phyloP scores from a whole-genome alignment of 2,888 invertebrate genomes.

The Buathra laborator region DNA sequence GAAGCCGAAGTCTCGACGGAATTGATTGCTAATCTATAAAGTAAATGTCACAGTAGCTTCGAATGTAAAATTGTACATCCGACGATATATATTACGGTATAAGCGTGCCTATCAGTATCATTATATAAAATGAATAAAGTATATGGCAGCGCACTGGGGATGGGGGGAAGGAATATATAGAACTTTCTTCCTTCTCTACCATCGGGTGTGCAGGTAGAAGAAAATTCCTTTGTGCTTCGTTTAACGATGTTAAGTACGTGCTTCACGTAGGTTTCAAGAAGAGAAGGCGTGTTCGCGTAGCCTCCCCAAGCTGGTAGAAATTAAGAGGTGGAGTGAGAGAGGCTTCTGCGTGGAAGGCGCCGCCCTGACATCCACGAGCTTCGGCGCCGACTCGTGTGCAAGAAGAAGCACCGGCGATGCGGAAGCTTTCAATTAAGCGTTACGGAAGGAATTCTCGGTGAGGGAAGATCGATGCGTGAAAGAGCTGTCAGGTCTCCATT shows the following conservation, averaged over 20 bases:
- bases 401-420: conserved; percentile 7
- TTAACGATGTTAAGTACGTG: conserved; percentile 58
- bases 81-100: not conserved
- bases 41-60: conserved; percentile 26
- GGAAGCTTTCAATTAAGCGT: conserved; percentile 50
- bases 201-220: conserved; percentile 30
- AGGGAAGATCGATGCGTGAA: conserved; percentile 1
- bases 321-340: conserved; percentile 22
- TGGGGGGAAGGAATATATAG: not conserved
- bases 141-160: not conserved
- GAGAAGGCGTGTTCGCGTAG: conserved; percentile 30
- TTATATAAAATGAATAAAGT: conserved; percentile 30
- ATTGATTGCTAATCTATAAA: conserved; percentile 23
- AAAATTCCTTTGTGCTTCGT: conserved; percentile 67
- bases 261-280: conserved; percentile 39
- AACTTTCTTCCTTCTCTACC: conserved; percentile 7
- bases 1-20: not conserved
- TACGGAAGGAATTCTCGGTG: conserved; percentile 4
- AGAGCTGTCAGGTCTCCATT: not conserved
- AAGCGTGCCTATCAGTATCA: conserved; percentile 5
- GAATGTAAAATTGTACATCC: not conserved
- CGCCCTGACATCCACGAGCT: not conserved
- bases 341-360: conserved; percentile 8
- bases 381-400: not conserved
- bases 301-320: conserved; percentile 36